Base-by-base conservation (phyloP, 2,888 invertebrate genomes). In the Tiphia femorata region DNA sequence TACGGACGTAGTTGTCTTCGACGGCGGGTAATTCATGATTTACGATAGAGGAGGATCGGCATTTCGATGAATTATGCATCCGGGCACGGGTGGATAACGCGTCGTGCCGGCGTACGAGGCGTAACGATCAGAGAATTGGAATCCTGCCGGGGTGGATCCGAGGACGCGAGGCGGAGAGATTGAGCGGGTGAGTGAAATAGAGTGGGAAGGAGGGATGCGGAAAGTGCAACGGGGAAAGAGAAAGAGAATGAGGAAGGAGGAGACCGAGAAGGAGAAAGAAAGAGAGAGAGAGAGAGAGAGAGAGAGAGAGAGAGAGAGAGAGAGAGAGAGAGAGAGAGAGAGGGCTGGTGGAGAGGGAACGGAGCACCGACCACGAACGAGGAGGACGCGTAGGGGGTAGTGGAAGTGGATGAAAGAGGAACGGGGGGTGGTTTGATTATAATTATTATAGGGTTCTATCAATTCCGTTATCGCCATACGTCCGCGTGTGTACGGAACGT, bases 391-490 rank as follows among this genome's bases (percentile, higher is more conserved):
- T n/a, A n/a, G n/a, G 6, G 29, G 8, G n/a, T 40, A 5, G 37
- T 20, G 23, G 8, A n/a, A 10, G 40, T 20, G 40, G 21, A 21
- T 12, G n/a, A 30, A 3, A 10, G 30, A 8, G 3, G 17, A 16
- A 6, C 17, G 19, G 10, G 12, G 37, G 17, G 37, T 6, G 17
- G 42, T 6, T 20, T 41, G 35, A 43, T 55, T 54, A 56, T 57
- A 62, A 69, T 69, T 66, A 66, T 64, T 70, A 62, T 64, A 62
- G 50, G 44, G 30, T 54, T 54, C 70, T 66, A 64, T 61, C 61
- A 42, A 54, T 64, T 50, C 54, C 40, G 62, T 58, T 66, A 62
- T 58, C 61, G 37, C 20, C 37, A 29, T 50, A 50, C 44, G 7
- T 14, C 29, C 55, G 49, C 8, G 33, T 60, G 49, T 64, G 56